Percentiles rank a stretch among this genome's conserved stretches.
These are phyloP conservation scores for Platerodrilus igneus DNA, from an alignment of 2,888 invertebrate genomes.

Conservation along the genomic window DNA sequence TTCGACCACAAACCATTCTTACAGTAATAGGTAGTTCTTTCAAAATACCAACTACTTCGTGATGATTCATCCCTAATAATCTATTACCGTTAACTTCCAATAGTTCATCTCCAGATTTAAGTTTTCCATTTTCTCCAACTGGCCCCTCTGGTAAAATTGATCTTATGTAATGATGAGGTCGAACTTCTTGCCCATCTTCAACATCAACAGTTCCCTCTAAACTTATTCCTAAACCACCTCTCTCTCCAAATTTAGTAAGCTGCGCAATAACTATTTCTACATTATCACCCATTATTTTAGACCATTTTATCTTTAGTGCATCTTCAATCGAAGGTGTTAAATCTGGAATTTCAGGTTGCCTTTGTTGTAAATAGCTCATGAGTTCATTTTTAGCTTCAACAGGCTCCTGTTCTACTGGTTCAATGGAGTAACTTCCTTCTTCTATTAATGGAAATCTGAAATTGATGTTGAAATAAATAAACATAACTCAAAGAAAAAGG, in stretches of 20 bases:
- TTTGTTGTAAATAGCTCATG: conserved; percentile 37
- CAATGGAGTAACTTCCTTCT: conserved; percentile 39
- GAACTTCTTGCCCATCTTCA: conserved; percentile 90
- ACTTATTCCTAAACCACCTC: conserved; percentile 94
- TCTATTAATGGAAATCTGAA: conserved; percentile 48
- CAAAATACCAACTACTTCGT: conserved; percentile 89
- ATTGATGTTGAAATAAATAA: conserved; percentile 41
- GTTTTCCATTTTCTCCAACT: conserved; percentile 83
- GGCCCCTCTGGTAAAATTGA: conserved; percentile 97
- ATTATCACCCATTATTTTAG: conserved; percentile 72
- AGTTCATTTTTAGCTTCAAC: conserved; percentile 41
- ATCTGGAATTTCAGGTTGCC: conserved; percentile 24
- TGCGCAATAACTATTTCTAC: conserved; percentile 77
- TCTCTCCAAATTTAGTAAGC: conserved; percentile 78
- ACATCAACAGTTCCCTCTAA: conserved; percentile 98
- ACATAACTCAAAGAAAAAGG: conserved; percentile 23
- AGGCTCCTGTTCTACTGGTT: conserved; percentile 35
- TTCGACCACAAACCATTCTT: conserved; percentile 82
- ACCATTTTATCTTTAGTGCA: conserved; percentile 77
- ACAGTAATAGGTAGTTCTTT: conserved; percentile 88
- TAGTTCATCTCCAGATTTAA: conserved; percentile 92
- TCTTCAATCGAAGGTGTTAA: conserved; percentile 71
- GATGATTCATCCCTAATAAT: conserved; percentile 85
- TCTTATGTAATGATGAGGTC: conserved; percentile 98
- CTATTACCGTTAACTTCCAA: conserved; percentile 89